Evolutionary conservation across 2,888 invertebrate species (phyloP), one percentile per base, ranked within the genome.

Genomic region (Luperina testacea): DNA sequence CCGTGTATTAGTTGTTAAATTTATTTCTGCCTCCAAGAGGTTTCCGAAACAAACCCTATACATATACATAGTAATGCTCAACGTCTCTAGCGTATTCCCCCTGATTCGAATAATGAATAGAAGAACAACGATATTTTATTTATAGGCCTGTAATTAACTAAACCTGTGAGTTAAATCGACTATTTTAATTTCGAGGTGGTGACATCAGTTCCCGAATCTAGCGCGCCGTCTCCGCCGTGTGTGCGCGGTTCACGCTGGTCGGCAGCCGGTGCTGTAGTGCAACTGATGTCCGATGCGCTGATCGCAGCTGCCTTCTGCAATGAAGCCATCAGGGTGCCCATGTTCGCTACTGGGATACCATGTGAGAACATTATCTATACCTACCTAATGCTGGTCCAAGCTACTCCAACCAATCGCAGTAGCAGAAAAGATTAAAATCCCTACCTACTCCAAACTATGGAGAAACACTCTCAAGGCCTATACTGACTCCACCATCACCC

Each of bases 121-220:
- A 3, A 24, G 24, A 38, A 24, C 24, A 38, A 24, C 13, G 65
- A 65, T 13, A 8, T 65, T 38, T 65, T 38, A 11, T 65, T 65
- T 38, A 3, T 32, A 32, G 27, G 0, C 15, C 48, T 15, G 48
- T 48, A 48, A 61, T 17, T 61, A 61, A 61, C 27, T 17, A 11
- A 64, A 65, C 65, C 24, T 38, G 24, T 24, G 8, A 65, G 15
- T 27, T 13, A 57, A 63, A 27, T 20, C n/a, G 13, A 8, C 42
- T 48, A 24, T 42, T 74, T 53, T 57, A n/a, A 27, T 53, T 74
- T 80, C 2, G 77, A 97, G 97, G 96, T 97, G 53, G 97, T 96
- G 67, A 96, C 96, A n/a, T 94, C 97, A 15, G 92, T 92, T 7
- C 97, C 97, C 0, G 96, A 96, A 91, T 95, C 97, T 2, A 95